These are phyloP conservation scores for Halisarca cf. caerulea DNA, from an alignment of 37 sponge, comb jelly and placozoan species.

Conservation along the genomic window DNA sequence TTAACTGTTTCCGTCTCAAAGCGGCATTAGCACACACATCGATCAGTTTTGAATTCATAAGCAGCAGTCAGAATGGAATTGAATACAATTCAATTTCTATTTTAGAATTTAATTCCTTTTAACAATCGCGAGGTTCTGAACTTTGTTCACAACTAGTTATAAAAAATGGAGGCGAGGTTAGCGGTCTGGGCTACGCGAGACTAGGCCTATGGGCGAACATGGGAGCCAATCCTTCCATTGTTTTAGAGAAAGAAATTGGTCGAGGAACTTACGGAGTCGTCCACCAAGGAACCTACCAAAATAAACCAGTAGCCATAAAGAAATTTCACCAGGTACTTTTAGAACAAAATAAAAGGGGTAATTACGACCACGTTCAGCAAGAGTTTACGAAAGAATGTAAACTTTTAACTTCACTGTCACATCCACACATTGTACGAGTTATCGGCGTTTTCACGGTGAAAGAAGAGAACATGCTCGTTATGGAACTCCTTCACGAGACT, in stretches of 20 bases:
- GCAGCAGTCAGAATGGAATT: too few relatives aligned
- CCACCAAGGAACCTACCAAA: background rate
- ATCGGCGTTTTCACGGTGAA: background rate
- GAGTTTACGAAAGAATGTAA: background rate
- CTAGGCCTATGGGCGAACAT: too few relatives aligned
- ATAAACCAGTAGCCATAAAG: background rate
- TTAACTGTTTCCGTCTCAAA: too few relatives aligned
- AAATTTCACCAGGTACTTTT: background rate
- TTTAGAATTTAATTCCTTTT: too few relatives aligned
- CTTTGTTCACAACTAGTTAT: too few relatives aligned
- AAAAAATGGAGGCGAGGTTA: too few relatives aligned
- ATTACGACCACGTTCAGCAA: background rate
- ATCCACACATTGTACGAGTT: background rate
- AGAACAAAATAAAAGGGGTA: background rate
- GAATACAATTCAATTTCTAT: too few relatives aligned
- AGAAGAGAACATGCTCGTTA: background rate
- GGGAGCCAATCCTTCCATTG: too few relatives aligned
- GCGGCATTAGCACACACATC: too few relatives aligned
- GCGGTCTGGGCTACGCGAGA: too few relatives aligned
- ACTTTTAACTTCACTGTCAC: background rate
- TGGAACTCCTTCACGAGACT: slow-evolving; percentile 15
- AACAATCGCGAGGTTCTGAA: too few relatives aligned
- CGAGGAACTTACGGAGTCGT: background rate
- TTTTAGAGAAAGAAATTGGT: background rate
- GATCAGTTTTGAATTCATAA: too few relatives aligned